Evolutionary conservation across 2,888 invertebrate genomes (phyloP).

Genomic region (Bruchidius siliquastri): DNA sequence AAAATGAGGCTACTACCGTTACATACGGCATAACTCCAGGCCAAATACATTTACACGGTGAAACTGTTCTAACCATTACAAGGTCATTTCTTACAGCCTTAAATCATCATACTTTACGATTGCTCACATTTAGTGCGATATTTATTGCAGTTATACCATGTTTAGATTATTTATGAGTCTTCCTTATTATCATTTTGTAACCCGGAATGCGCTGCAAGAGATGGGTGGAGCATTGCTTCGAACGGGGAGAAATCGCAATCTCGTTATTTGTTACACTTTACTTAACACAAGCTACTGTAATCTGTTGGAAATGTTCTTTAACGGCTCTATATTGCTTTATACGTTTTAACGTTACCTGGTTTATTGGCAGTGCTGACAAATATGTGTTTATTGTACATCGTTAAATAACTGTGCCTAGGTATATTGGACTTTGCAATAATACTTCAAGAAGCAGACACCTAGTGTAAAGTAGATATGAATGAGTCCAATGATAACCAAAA

Average conservation of each 20-base stretch:
- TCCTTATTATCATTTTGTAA: background rate
- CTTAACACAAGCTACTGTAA: background rate
- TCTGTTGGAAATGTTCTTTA: background rate
- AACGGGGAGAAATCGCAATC: background rate
- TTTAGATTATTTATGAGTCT: background rate
- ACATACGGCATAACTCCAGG: background rate
- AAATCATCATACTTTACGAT: background rate
- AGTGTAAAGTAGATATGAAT: too few relatives aligned
- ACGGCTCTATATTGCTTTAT: background rate
- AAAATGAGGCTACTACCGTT: background rate
- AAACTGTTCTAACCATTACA: background rate
- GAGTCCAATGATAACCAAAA: too few relatives aligned
- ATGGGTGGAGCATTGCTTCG: background rate
- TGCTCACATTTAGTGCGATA: background rate
- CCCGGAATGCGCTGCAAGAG: background rate
- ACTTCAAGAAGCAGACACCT: too few relatives aligned
- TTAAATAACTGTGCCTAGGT: background rate
- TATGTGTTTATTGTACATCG: background rate
- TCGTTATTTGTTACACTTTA: background rate
- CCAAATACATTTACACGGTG: background rate
- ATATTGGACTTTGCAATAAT: too few relatives aligned
- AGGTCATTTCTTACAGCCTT: background rate
- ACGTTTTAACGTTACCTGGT: background rate
- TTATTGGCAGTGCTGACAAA: background rate
- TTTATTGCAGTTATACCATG: background rate